phyloP scores from a whole-genome alignment of 2,888 invertebrate genomes.

The Aphidoletes aphidimyza region DNA sequence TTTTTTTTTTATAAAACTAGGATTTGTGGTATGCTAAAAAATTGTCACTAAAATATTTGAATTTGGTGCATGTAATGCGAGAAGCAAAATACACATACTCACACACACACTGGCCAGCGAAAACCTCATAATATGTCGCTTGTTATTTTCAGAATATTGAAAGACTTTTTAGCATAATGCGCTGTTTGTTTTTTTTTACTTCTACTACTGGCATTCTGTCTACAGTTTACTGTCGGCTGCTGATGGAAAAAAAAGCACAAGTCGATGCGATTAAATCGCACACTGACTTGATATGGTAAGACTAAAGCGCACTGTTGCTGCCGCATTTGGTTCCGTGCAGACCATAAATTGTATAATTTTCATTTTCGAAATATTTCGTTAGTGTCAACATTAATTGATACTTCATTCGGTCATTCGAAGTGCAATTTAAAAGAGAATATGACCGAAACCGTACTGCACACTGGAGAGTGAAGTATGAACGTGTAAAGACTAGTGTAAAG shows the following conservation, averaged over 20 bases:
- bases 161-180: not conserved
- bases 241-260: not conserved
- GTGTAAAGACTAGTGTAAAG: constrained; percentile 30
- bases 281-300: not conserved
- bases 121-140: not conserved
- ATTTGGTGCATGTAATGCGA: not conserved
- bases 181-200: not conserved
- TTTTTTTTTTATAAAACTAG: no score
- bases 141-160: constrained; percentile 14
- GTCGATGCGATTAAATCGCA: not conserved
- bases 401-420: constrained; percentile 17
- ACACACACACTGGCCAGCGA: not conserved
- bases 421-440: constrained; percentile 8
- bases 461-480: no score
- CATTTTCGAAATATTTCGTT: constrained; percentile 6
- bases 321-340: not conserved
- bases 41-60: not conserved
- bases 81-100: not conserved
- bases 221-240: not conserved
- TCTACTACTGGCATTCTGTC: not conserved
- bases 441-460: no score
- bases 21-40: not conserved
- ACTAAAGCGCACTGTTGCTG: not conserved
- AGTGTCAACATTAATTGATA: constrained; percentile 32
- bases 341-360: constrained; percentile 30